Evolutionary conservation across 2,797 vertebrate genomes (phyloP).

Genomic region (Zalophus californianus): DNA sequence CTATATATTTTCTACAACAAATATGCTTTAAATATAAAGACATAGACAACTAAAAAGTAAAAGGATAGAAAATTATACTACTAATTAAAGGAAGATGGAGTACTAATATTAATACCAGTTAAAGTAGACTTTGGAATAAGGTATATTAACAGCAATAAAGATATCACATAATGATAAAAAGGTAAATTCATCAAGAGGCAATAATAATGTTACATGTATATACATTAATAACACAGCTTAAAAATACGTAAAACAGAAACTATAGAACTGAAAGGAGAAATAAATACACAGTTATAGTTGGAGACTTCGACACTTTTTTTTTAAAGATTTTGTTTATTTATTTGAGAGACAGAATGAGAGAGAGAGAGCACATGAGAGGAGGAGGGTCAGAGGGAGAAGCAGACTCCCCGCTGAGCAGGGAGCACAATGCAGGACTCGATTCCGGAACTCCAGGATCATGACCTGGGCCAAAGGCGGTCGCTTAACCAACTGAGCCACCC

Average conservation of each 20-base stretch:
- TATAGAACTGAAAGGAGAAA: neutral
- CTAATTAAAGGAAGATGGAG: neutral
- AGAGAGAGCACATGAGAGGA: too few species aligned
- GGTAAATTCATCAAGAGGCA: neutral
- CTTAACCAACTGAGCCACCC: too few species aligned
- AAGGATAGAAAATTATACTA: neutral
- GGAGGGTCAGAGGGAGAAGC: too few species aligned
- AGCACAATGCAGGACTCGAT: too few species aligned
- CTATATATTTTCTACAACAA: neutral
- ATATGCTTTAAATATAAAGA: constrained; percentile 9
- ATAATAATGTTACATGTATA: neutral
- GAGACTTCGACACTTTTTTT: neutral
- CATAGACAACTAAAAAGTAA: neutral
- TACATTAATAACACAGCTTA: neutral
- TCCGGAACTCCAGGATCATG: too few species aligned
- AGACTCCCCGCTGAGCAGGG: too few species aligned
- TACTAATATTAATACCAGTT: neutral
- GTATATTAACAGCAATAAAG: neutral
- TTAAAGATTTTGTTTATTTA: too few species aligned
- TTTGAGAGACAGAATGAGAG: too few species aligned
- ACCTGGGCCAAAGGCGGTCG: too few species aligned
- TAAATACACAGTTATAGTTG: neutral
- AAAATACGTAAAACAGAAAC: neutral
- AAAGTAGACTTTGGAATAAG: neutral
- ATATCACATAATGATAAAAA: neutral